A percentile compares a stretch with the other conserved stretches of the same genome.
Evolutionary conservation across 37 sponge, comb jelly and placozoan genomes (phyloP).

Genomic region (Eunapius fragilis): DNA sequence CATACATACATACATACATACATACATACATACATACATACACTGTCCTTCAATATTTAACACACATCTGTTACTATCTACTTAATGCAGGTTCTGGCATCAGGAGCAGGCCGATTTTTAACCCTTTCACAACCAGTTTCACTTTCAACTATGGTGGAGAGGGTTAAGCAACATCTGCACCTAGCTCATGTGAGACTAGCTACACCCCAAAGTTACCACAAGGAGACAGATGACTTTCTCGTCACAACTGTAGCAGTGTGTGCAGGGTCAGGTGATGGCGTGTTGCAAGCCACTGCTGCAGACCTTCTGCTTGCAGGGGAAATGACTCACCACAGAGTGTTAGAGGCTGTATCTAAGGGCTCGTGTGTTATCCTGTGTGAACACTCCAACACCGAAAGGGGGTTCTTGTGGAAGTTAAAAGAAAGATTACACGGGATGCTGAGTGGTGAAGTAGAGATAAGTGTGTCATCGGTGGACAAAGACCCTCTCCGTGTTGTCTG

Average conservation of each 20-base stretch:
- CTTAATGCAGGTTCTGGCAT: not conserved
- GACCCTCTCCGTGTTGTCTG: conserved; percentile 76
- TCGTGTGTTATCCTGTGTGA: conserved; percentile 85
- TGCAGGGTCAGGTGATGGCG: conserved; percentile 88
- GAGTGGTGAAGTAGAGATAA: conserved; percentile 42
- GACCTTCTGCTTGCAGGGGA: conserved; percentile 84
- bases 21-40: too few species aligned
- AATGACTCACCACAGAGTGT: conserved; percentile 94
- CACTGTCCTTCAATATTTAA: too few species aligned
- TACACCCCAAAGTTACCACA: not conserved
- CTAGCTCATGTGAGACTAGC: conserved; percentile 75
- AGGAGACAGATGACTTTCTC: too few species aligned
- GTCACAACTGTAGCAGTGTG: conserved; percentile 77
- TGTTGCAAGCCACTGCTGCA: conserved; percentile 69
- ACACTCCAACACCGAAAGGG: conserved; percentile 96
- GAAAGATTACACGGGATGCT: conserved; percentile 22
- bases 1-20: too few species aligned
- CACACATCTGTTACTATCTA: not conserved
- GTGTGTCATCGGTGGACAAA: conserved; percentile 58
- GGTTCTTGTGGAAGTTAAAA: conserved; percentile 73
- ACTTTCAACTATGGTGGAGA: conserved; percentile 45
- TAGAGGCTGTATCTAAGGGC: conserved; percentile 84
- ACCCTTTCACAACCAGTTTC: conserved; percentile 47
- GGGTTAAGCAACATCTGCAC: conserved; percentile 65
- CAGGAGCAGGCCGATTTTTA: conserved; percentile 58